Base-by-base conservation (phyloP, 2,888 invertebrate genomes). In the Cheilosia grossa region DNA sequence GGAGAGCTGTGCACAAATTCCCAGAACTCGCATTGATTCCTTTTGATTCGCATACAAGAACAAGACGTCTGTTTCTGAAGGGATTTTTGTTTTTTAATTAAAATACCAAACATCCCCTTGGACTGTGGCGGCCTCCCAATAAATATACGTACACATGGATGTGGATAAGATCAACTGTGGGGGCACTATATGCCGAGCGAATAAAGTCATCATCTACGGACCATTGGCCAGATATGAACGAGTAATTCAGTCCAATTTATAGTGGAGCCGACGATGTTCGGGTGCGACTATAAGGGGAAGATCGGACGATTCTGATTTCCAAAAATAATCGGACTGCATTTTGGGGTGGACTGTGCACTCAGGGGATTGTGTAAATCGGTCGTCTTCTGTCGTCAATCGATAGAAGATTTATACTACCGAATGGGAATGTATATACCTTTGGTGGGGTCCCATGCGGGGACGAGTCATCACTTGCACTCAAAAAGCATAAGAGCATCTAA, bases 161-260 rank as follows among this genome's bases (percentile, higher is more conserved):
- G 53, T 17, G 15, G 74, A 54, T 70, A 77, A 82, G 66, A 78
- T 66, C 82, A 67, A 33, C 44, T 51, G 15, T 13, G 56, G 67
- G 78, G 59, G 77, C 58, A 67, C 66, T 67, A 56, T 77, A n/a
- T n/a, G 70, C 49, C 77, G 51, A 51, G 44, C 7, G 61, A 80
- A 83, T 74, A 66, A 70, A 80, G 80, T 59, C 83, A 74, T 83
- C 80, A 54, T 54, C 80, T 21, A 47, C 47, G 70, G 59, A 40
- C 74, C 58, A 69, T 74, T 64, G 74, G 21, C 58, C 69, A 19
- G 40, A 37, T 40, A 37, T 37, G 37, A 37, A 10, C 37, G 10
- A 30, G 24, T 51, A 63, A 24, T 13, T 21, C 51, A 72, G 27
- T 54, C 61, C 53, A 30, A 73, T 61, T 73, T 63, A 30, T 30